Conservation (phyloP, 1,140 invertebrate species). For the Cryptotermes secundus region DNA sequence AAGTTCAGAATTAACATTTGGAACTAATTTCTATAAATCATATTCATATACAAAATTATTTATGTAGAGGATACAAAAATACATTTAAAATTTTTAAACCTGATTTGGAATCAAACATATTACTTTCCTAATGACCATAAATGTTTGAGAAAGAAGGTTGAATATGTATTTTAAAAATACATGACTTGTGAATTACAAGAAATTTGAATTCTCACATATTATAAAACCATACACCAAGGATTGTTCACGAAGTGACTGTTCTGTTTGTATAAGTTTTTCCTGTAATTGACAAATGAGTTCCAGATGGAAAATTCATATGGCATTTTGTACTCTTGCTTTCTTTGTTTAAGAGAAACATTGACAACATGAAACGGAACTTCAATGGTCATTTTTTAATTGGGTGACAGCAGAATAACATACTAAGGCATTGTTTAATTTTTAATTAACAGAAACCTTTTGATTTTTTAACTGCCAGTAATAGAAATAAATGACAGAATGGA, state of each 20-base stretch:
- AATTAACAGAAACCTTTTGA: neutral
- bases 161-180: neutral
- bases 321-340: neutral
- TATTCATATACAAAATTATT: neutral
- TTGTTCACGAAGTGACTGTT: neutral
- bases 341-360: neutral
- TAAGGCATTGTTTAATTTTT: neutral
- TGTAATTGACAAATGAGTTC: slow-evolving; percentile 14
- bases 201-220: neutral
- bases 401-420: neutral
- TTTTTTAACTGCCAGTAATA: neutral
- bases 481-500: neutral
- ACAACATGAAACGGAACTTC: neutral
- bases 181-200: no score
- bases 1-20: neutral
- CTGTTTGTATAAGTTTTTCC: slow-evolving; percentile 12
- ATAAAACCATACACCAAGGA: neutral
- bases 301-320: neutral
- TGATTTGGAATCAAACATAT: neutral
- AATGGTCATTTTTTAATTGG: neutral
- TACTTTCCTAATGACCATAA: neutral
- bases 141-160: neutral
- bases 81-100: neutral
- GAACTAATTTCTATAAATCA: neutral
- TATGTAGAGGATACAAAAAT: neutral